These are phyloP conservation scores for Hydrophis major DNA, from an alignment of 2,797 vertebrate genomes.

Conservation along the genomic window DNA sequence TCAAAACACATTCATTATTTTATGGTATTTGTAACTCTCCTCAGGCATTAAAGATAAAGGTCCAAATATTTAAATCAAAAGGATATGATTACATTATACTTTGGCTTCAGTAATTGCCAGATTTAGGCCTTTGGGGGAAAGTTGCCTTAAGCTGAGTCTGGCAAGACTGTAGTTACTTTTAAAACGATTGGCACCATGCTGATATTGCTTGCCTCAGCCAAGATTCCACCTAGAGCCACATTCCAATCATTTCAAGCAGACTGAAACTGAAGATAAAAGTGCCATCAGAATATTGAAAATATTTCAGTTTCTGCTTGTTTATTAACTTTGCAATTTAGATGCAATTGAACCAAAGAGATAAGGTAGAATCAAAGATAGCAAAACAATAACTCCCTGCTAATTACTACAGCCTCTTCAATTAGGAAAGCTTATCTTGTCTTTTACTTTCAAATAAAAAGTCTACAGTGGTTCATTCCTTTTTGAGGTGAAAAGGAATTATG, in stretches of 20 bases:
- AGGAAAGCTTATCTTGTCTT: background rate
- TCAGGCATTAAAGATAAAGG: background rate
- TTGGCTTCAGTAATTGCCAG: background rate
- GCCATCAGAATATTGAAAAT: constrained; percentile 16
- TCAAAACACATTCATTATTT: background rate
- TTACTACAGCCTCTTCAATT: constrained; percentile 3
- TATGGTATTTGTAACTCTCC: background rate
- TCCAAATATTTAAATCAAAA: background rate
- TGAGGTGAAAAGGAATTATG: background rate
- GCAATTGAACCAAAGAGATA: constrained; percentile 4
- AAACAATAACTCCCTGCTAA: constrained; percentile 33
- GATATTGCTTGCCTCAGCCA: background rate
- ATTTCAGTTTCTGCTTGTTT: constrained; percentile 13
- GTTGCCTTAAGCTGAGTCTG: background rate
- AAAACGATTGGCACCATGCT: background rate
- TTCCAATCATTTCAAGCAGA: background rate
- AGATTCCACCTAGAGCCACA: background rate
- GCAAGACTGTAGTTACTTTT: background rate
- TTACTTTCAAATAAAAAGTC: constrained; percentile 4
- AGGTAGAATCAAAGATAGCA: background rate
- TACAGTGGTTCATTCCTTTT: constrained; percentile 2
- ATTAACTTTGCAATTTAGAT: background rate
- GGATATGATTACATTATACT: background rate
- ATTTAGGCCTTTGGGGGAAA: background rate
- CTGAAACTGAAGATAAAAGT: background rate